Evolutionary conservation across 2,113 vertebrate species (phyloP).

Genomic region (Donacobius atricapilla): DNA sequence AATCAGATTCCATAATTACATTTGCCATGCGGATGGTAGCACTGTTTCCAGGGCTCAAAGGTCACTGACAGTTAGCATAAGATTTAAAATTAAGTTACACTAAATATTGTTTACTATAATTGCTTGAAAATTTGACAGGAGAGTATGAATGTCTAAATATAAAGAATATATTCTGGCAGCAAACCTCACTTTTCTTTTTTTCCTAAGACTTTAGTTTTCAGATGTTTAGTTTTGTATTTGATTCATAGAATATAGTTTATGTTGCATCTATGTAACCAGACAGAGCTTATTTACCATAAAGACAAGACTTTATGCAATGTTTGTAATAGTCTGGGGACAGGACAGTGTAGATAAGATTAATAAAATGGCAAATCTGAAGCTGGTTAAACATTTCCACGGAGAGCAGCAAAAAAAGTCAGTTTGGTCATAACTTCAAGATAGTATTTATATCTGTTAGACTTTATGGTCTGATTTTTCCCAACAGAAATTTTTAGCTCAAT

Average conservation of each 20-base stretch:
- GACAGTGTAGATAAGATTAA: not conserved
- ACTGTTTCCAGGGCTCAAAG: constrained; percentile 43
- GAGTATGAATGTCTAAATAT: not conserved
- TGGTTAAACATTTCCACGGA: not conserved
- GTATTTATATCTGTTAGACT: not conserved
- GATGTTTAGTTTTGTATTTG: not conserved
- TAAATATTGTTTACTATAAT: not conserved
- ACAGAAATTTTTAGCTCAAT: not conserved
- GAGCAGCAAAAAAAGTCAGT: not conserved
- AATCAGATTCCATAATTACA: constrained; percentile 66
- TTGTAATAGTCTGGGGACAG: not conserved
- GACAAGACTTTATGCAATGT: not conserved
- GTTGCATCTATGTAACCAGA: not conserved
- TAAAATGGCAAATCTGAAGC: not conserved
- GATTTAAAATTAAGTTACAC: constrained; percentile 44
- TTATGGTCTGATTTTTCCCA: not conserved
- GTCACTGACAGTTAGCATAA: constrained; percentile 32
- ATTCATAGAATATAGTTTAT: not conserved
- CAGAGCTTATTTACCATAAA: not conserved
- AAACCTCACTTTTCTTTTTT: not conserved
- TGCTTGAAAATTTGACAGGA: constrained; percentile 10
- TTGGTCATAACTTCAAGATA: not conserved
- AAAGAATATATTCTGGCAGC: not conserved
- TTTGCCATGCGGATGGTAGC: constrained; percentile 31
- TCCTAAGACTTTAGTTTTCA: not conserved